These are phyloP conservation scores for Lagodon rhomboides DNA, from an alignment of 2,797 vertebrate genomes.

Conservation along the genomic window DNA sequence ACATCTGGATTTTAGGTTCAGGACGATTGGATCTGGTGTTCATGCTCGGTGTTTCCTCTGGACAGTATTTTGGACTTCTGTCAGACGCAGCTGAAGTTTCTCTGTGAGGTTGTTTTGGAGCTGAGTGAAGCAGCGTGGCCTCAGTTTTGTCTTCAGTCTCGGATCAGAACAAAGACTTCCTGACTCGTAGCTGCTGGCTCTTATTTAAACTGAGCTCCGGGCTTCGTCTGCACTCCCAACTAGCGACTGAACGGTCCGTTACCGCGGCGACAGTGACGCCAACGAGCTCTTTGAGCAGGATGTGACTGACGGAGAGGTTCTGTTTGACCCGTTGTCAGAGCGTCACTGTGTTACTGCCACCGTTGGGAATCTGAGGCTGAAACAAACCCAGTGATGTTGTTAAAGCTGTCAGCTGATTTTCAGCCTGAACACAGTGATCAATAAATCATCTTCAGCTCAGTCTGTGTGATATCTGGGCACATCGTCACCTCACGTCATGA, in stretches of 20 bases:
- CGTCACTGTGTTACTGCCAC: neutral
- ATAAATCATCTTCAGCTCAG: too few relatives aligned
- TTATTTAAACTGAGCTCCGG: neutral
- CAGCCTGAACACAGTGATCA: too few relatives aligned
- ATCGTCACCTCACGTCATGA: too few relatives aligned
- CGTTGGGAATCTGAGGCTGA: too few relatives aligned
- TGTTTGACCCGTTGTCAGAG: slow-evolving; percentile 10
- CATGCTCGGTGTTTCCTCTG: neutral
- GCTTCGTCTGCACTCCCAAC: neutral
- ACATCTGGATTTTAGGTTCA: too few relatives aligned
- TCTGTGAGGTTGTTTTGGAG: neutral
- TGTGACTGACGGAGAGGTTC: slow-evolving; percentile 20
- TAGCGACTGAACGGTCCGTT: neutral
- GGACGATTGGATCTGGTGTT: too few relatives aligned
- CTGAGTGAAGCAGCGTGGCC: neutral
- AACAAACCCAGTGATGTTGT: too few relatives aligned
- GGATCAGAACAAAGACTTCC: neutral
- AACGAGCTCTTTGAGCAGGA: neutral
- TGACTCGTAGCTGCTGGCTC: neutral
- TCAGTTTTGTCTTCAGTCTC: neutral
- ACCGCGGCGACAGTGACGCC: neutral
- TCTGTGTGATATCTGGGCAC: too few relatives aligned
- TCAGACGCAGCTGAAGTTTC: too few relatives aligned
- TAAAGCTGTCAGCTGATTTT: too few relatives aligned
- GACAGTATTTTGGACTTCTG: neutral